Evolutionary conservation across 2,797 vertebrate genomes (phyloP).

Genomic region (Glossophaga mutica): DNA sequence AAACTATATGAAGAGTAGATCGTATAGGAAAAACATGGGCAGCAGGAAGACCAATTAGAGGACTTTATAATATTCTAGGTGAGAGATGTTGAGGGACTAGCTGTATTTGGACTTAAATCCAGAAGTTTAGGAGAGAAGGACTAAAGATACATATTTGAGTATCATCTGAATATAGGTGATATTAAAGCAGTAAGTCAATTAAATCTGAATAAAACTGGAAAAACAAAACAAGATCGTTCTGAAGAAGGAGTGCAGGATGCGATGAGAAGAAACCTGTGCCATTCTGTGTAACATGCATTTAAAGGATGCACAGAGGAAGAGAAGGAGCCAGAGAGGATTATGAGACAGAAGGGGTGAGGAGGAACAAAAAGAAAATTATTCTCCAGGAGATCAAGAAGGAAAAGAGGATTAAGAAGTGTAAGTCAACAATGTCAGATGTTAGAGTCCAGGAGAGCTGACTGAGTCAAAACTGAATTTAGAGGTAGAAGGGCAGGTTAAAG

Average conservation of each 20-base stretch:
- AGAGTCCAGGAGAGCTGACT: background rate
- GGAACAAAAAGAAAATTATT: background rate
- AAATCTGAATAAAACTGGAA: background rate
- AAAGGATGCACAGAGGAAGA: constrained; percentile 17
- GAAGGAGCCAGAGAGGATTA: background rate
- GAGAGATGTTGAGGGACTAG: background rate
- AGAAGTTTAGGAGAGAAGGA: constrained; percentile 14
- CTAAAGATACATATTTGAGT: background rate
- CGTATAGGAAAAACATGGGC: background rate
- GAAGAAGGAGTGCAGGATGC: background rate
- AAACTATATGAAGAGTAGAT: background rate
- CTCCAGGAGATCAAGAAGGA: background rate
- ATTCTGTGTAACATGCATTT: constrained; percentile 53
- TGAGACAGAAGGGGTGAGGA: background rate
- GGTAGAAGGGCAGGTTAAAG: background rate
- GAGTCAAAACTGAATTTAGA: background rate
- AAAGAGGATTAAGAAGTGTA: background rate
- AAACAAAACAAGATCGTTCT: background rate
- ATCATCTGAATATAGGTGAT: constrained; percentile 2
- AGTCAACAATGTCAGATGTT: background rate
- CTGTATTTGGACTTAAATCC: constrained; percentile 32
- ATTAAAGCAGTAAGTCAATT: background rate
- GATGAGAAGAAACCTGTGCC: constrained; percentile 24
- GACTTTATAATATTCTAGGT: background rate
- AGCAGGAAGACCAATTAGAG: background rate